These are phyloP conservation scores for Anseranas semipalmata DNA, from an alignment of 2,113 vertebrate species.

Conservation along the genomic window DNA sequence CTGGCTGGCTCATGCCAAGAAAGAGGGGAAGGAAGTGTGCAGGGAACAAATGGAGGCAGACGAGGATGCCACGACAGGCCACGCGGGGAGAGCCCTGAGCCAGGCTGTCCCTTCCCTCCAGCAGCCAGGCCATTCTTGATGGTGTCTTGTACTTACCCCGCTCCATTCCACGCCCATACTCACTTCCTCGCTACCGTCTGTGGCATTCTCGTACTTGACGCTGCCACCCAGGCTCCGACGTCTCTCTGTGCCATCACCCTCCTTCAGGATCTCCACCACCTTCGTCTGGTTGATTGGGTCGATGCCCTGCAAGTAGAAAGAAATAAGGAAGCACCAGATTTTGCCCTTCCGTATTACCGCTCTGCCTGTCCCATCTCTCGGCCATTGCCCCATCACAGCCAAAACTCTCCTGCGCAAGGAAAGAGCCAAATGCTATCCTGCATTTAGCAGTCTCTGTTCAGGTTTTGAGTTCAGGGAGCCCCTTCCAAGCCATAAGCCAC, in stretches of 20 bases:
- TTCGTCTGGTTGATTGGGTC: constrained; percentile 94
- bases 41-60: constrained; percentile 59
- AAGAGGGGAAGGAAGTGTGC: constrained; percentile 34
- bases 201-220: constrained; percentile 93
- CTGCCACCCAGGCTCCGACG: constrained; percentile 84
- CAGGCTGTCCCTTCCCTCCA: constrained; percentile 57
- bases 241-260: constrained; percentile 84
- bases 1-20: constrained; percentile 30
- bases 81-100: constrained; percentile 20
- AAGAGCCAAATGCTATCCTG: not conserved
- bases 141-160: constrained; percentile 96
- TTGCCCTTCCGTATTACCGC: not conserved
- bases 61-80: constrained; percentile 72
- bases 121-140: constrained; percentile 71
- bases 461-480: not conserved
- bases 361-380: not conserved
- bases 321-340: not conserved
- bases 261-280: constrained; percentile 96
- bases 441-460: not conserved
- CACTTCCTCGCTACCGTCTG: constrained; percentile 94
- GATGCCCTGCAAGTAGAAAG: constrained; percentile 81
- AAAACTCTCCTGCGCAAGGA: not conserved
- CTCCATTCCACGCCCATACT: constrained; percentile 98
- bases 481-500: not conserved
- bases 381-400: not conserved